Conservation (phyloP, 2,888 invertebrate species). For the Mythimna lalbum region DNA sequence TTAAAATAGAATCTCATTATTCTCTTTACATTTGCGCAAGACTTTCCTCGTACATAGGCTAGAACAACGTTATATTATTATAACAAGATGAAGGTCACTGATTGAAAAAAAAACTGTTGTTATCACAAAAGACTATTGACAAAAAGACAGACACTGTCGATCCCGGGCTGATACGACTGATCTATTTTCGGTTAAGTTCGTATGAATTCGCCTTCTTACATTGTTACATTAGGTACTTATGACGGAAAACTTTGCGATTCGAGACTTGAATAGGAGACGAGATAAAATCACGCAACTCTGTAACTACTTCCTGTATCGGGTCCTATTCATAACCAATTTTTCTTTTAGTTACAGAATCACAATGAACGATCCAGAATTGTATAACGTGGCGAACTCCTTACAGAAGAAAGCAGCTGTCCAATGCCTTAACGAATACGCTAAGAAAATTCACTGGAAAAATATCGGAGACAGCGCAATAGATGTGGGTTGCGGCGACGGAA, state of each 20-base stretch:
- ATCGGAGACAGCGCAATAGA: constrained; percentile 82
- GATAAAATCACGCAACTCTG: constrained; percentile 37
- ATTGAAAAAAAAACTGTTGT: constrained; percentile 70
- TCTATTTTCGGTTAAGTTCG: constrained; percentile 78
- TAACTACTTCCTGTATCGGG: constrained; percentile 36
- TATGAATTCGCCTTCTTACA: constrained; percentile 72
- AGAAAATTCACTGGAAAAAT: constrained; percentile 89
- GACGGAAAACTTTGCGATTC: constrained; percentile 66
- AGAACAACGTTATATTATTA: constrained; percentile 69
- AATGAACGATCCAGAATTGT: constrained; percentile 91
- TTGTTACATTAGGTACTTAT: constrained; percentile 73
- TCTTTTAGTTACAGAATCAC: constrained; percentile 41
- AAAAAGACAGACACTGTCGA: constrained; percentile 75
- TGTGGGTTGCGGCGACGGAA: constrained; percentile 94
- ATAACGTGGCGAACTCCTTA: constrained; percentile 91
- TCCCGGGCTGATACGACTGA: constrained; percentile 72
- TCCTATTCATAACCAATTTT: neutral
- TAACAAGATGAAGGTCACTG: constrained; percentile 80
- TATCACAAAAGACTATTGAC: constrained; percentile 75
- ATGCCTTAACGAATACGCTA: constrained; percentile 92
- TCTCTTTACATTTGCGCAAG: constrained; percentile 59
- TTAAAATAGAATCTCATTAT: constrained; percentile 51
- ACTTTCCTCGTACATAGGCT: constrained; percentile 48
- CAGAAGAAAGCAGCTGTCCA: constrained; percentile 90
- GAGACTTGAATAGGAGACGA: constrained; percentile 28